Percentiles rank a stretch among this genome's conserved stretches.
phyloP scores from a whole-genome alignment of 2,888 invertebrate genomes.

The Chloromyia formosa region DNA sequence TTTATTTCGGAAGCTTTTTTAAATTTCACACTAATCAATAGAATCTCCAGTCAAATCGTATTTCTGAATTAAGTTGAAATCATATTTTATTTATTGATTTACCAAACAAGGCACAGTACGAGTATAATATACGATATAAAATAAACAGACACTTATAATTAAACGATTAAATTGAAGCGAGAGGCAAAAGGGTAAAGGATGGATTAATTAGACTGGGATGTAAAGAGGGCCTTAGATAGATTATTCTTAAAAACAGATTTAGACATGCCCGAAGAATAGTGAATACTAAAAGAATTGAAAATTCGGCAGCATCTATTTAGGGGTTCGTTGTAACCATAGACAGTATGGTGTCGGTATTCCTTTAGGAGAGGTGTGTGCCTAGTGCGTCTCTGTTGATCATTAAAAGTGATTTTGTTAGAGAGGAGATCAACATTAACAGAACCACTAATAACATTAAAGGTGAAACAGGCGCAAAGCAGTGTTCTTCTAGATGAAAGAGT shows the following conservation, averaged over 20 bases:
- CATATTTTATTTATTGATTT: too few relatives aligned
- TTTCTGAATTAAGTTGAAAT: too few relatives aligned
- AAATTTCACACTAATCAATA: too few relatives aligned
- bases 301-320: not conserved
- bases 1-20: too few relatives aligned
- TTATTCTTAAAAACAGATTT: not conserved
- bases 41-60: too few relatives aligned
- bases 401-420: too few relatives aligned
- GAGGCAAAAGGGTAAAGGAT: not conserved
- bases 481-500: not conserved
- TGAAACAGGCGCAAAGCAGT: not conserved
- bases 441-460: not conserved
- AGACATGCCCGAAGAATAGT: not conserved
- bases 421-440: too few relatives aligned
- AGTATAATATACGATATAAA: not conserved
- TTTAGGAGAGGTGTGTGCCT: too few relatives aligned
- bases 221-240: not conserved
- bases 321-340: too few relatives aligned
- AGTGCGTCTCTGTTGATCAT: too few relatives aligned
- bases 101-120: too few relatives aligned
- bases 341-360: too few relatives aligned
- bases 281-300: not conserved
- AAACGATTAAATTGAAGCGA: not conserved
- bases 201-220: not conserved
- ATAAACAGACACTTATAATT: not conserved